Percentiles rank a stretch among this genome's conserved stretches.
Evolutionary conservation across 2,797 vertebrate genomes (phyloP).

Genomic region (Petrocephalus schoutedeni): DNA sequence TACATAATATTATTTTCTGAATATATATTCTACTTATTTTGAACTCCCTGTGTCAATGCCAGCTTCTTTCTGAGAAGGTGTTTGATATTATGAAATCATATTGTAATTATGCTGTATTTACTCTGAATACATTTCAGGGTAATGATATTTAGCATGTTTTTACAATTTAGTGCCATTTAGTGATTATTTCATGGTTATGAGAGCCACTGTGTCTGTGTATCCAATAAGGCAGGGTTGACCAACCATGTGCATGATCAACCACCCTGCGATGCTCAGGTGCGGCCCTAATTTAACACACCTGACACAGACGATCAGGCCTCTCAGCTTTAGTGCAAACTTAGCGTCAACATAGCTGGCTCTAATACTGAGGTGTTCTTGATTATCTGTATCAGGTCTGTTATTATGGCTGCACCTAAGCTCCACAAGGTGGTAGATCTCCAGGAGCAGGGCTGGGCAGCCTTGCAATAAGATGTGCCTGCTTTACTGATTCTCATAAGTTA

Average conservation of each 20-base stretch:
- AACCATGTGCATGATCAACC: too few relatives aligned
- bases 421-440: too few relatives aligned
- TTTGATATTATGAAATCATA: not conserved
- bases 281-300: too few relatives aligned
- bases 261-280: too few relatives aligned
- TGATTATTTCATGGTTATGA: not conserved
- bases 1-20: not conserved
- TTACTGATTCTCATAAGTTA: not conserved
- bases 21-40: not conserved
- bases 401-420: too few relatives aligned
- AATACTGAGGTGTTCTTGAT: too few relatives aligned
- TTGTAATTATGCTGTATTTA: not conserved
- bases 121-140: not conserved
- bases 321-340: too few relatives aligned
- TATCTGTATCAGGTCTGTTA: too few relatives aligned
- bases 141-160: not conserved
- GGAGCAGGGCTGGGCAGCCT: too few relatives aligned
- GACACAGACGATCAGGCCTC: too few relatives aligned
- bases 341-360: too few relatives aligned
- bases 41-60: not conserved
- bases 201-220: not conserved
- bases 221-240: not conserved
- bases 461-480: not conserved
- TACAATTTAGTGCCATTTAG: not conserved
- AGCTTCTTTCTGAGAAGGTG: not conserved